Conservation (phyloP, 2,888 invertebrate genomes). For the Rutpela maculata region DNA sequence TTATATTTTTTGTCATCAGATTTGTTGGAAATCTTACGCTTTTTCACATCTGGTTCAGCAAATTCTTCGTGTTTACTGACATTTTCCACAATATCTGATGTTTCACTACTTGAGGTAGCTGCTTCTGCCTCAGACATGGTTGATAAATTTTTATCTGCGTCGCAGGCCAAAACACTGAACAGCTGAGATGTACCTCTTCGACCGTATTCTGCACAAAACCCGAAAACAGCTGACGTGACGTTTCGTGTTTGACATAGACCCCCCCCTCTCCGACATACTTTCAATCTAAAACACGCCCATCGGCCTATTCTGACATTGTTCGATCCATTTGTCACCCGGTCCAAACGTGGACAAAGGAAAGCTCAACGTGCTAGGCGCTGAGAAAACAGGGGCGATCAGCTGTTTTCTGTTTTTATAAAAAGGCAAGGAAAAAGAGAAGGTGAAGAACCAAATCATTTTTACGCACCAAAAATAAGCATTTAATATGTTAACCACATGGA, state of each 20-base stretch:
- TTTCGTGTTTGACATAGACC: constrained; percentile 54
- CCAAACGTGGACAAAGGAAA: not conserved
- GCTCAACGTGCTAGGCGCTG: not conserved
- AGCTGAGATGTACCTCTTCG: constrained; percentile 62
- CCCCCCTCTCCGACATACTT: constrained; percentile 33
- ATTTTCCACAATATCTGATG: constrained; percentile 63
- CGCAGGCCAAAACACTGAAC: constrained; percentile 63
- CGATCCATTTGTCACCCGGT: not conserved
- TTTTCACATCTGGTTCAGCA: constrained; percentile 71
- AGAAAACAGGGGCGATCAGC: not conserved
- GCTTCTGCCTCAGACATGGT: constrained; percentile 71
- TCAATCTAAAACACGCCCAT: constrained; percentile 11
- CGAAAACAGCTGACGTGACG: constrained; percentile 71
- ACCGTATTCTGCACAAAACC: constrained; percentile 57
- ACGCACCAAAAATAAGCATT: too few relatives aligned
- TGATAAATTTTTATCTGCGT: constrained; percentile 40
- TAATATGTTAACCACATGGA: too few relatives aligned
- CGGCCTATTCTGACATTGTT: not conserved
- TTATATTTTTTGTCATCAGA: constrained; percentile 76
- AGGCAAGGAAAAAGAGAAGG: not conserved
- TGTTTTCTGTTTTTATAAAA: not conserved
- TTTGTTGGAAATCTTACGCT: constrained; percentile 67
- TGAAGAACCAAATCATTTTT: too few relatives aligned
- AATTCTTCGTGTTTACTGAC: constrained; percentile 70
- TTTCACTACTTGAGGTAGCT: constrained; percentile 71